Conservation (phyloP, 1,140 invertebrate genomes). For the Danaus plexippus region DNA sequence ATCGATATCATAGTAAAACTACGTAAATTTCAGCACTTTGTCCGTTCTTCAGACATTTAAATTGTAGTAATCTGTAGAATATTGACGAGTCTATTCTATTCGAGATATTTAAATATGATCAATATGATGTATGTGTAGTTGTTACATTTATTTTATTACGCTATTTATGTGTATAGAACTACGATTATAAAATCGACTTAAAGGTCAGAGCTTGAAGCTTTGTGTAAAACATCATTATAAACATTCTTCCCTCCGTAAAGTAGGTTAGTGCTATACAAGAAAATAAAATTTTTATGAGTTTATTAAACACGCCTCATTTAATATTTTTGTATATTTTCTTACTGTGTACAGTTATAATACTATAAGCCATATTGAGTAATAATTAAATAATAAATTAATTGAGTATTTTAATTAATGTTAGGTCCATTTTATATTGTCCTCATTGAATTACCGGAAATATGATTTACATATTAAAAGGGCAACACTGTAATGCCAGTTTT, state of each 20-base stretch:
- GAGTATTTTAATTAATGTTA: slow-evolving; percentile 16
- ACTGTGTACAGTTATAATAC: slow-evolving; percentile 20
- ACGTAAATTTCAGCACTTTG: too few relatives aligned
- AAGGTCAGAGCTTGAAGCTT: slow-evolving; percentile 11
- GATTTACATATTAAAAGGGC: too few relatives aligned
- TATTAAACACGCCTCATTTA: slow-evolving; percentile 14
- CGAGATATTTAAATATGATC: too few relatives aligned
- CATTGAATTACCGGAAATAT: too few relatives aligned
- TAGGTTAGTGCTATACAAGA: slow-evolving; percentile 14
- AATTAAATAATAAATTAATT: slow-evolving; percentile 17
- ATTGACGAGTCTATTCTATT: too few relatives aligned
- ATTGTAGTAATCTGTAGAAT: too few relatives aligned
- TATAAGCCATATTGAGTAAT: slow-evolving; percentile 20
- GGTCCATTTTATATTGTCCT: slow-evolving; percentile 2
- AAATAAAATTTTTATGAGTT: slow-evolving; percentile 10
- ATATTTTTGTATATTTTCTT: slow-evolving; percentile 22
- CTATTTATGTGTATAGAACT: too few relatives aligned
- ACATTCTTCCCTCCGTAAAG: slow-evolving; percentile 18
- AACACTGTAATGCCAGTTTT: too few relatives aligned
- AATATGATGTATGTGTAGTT: too few relatives aligned
- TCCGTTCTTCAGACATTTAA: too few relatives aligned
- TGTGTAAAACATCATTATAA: slow-evolving; percentile 11
- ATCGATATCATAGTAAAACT: too few relatives aligned
- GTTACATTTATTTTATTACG: too few relatives aligned
- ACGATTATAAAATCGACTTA: not conserved